phyloP scores from a whole-genome alignment of 1,140 invertebrate species.

The Drosophila guanche region DNA sequence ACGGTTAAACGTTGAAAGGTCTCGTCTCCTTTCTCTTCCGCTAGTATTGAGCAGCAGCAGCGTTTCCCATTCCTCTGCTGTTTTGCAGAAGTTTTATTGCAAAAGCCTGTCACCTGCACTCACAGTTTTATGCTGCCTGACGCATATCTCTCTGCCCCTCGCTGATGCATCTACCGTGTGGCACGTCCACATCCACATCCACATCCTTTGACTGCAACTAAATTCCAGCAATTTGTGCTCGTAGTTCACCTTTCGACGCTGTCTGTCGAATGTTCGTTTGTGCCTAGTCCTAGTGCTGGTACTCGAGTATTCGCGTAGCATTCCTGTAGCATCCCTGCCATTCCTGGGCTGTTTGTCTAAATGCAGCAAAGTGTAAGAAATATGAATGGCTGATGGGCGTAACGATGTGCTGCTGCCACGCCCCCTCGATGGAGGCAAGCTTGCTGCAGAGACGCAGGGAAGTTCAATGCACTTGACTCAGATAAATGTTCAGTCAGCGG shows the following conservation, averaged over 20 bases:
- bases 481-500: conserved; percentile 72
- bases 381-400: conserved; percentile 72
- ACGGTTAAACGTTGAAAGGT: conserved; percentile 77
- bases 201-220: conserved; percentile 44
- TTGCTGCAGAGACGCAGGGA: conserved; percentile 58
- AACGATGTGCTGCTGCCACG: conserved; percentile 37
- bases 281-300: neutral
- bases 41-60: conserved; percentile 14
- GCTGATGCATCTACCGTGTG: conserved; percentile 12
- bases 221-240: conserved; percentile 55
- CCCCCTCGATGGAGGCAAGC: conserved; percentile 56
- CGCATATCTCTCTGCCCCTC: neutral
- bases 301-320: neutral
- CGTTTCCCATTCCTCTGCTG: neutral
- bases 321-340: neutral
- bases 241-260: conserved; percentile 66
- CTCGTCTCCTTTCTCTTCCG: conserved; percentile 59
- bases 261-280: conserved; percentile 66
- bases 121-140: conserved; percentile 34
- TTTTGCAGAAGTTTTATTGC: conserved; percentile 62
- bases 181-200: conserved; percentile 35
- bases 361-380: conserved; percentile 72
- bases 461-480: conserved; percentile 73
- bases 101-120: conserved; percentile 72
- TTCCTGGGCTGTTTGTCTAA: conserved; percentile 52